These are phyloP conservation scores for Trichechus manatus DNA, from an alignment of 2,113 vertebrate genomes.

Conservation along the genomic window DNA sequence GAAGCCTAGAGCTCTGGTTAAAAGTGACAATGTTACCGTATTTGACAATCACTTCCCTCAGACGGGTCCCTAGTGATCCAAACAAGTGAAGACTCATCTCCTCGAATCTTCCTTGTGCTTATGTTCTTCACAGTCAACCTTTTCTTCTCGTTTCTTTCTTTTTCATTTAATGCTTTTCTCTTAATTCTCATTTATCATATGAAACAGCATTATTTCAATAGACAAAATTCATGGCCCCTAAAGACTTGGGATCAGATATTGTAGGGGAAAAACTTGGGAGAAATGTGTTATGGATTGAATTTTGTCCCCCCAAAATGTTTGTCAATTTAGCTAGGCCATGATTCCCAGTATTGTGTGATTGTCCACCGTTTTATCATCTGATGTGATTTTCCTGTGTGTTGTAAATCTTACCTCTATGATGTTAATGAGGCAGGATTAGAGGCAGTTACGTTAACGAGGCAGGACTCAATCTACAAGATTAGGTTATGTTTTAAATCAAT, in stretches of 20 bases:
- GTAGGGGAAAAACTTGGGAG: neutral
- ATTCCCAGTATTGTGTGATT: too few relatives aligned
- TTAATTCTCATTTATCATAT: neutral
- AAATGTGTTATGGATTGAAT: neutral
- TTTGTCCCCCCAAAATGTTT: too few relatives aligned
- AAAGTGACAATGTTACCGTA: neutral
- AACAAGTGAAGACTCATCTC: neutral
- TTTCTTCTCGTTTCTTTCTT: slow-evolving; percentile 22
- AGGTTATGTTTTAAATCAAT: too few relatives aligned
- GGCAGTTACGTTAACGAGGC: too few relatives aligned
- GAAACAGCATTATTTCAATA: neutral
- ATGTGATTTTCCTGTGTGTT: too few relatives aligned
- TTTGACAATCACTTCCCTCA: neutral
- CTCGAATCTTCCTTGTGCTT: neutral
- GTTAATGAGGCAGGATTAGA: too few relatives aligned
- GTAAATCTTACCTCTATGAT: too few relatives aligned
- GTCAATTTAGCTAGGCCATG: too few relatives aligned
- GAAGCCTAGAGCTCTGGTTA: neutral
- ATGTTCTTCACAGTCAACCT: neutral
- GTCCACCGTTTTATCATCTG: too few relatives aligned
- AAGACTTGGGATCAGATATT: neutral
- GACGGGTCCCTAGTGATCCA: neutral
- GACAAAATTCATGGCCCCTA: neutral
- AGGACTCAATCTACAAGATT: too few relatives aligned
- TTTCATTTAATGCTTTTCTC: neutral